Percentiles rank a stretch among this genome's conserved stretches.
phyloP scores from a whole-genome alignment of 1,140 invertebrate genomes.

The Polypedilum pembai region DNA sequence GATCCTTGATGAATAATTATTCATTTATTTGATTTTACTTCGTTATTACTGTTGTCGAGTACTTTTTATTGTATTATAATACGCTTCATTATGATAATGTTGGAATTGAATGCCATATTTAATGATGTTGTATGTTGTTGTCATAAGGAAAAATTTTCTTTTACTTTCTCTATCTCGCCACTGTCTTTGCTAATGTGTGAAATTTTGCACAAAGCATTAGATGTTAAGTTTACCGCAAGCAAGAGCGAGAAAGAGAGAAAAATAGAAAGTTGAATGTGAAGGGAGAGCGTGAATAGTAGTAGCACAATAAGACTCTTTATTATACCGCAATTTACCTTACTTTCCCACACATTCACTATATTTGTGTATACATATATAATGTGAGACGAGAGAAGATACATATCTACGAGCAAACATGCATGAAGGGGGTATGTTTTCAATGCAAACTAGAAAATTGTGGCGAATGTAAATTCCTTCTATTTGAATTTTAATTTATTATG shows the following conservation, averaged over 20 bases:
- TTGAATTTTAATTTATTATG: slow-evolving; percentile 20
- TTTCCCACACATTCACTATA: neutral
- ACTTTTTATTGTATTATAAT: neutral
- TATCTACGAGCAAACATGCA: neutral
- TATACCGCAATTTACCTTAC: slow-evolving; percentile 11
- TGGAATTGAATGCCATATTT: slow-evolving; percentile 7
- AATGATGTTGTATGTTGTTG: slow-evolving; percentile 6
- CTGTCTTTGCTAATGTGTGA: neutral
- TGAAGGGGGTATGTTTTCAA: neutral
- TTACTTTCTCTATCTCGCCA: neutral
- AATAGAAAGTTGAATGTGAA: neutral
- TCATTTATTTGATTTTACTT: slow-evolving; percentile 19
- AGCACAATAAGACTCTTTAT: slow-evolving; percentile 12
- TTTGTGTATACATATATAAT: too few relatives aligned
- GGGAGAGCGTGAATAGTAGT: neutral
- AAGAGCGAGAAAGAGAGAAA: neutral
- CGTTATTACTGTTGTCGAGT: neutral
- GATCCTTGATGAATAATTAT: slow-evolving; percentile 18
- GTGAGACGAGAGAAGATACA: too few relatives aligned
- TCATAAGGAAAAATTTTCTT: neutral
- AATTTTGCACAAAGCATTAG: slow-evolving; percentile 4
- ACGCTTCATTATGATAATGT: neutral
- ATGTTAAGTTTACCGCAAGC: neutral
- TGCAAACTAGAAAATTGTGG: slow-evolving; percentile 4
- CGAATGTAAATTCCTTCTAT: slow-evolving; percentile 13